These are phyloP conservation scores for Taeniopygia guttata DNA, from an alignment of 2,797 vertebrate genomes.

Conservation along the genomic window DNA sequence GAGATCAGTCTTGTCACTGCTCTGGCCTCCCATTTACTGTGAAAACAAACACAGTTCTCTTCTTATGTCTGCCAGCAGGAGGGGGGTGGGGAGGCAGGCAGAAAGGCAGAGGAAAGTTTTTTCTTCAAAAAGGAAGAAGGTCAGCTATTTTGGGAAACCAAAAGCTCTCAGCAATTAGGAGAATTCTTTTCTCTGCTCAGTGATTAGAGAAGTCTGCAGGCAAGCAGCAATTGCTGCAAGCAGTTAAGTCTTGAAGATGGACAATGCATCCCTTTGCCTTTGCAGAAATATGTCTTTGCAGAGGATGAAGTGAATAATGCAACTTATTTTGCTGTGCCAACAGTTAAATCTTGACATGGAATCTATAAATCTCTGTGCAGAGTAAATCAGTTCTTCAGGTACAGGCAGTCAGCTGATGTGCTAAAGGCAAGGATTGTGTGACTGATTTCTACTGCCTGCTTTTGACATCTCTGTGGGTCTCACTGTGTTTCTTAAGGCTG, in stretches of 20 bases:
- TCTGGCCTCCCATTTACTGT: background rate
- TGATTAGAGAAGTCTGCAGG: conserved; percentile 44
- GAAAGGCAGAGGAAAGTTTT: conserved; percentile 34
- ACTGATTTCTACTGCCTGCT: background rate
- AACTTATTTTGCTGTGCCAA: background rate
- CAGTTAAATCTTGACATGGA: background rate
- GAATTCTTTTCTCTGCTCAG: conserved; percentile 37
- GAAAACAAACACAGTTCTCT: conserved; percentile 57
- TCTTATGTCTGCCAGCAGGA: conserved; percentile 49
- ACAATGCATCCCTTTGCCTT: background rate
- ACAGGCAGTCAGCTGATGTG: background rate
- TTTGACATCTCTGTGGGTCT: background rate
- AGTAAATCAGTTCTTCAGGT: background rate
- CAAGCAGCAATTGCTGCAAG: conserved; percentile 7
- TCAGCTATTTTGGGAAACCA: conserved; percentile 60
- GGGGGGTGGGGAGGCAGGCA: conserved; percentile 20
- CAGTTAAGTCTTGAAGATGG: background rate
- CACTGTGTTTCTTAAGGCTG: background rate
- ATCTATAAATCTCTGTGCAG: background rate
- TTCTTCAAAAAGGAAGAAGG: conserved; percentile 44
- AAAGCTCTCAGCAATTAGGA: conserved; percentile 48
- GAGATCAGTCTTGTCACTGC: conserved; percentile 45
- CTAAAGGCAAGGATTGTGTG: background rate
- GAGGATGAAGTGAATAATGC: background rate
- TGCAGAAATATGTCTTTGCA: background rate